Percentiles rank a stretch among this genome's conserved stretches.
Evolutionary conservation across 2,113 vertebrate species (phyloP).

Genomic region (Cyprinus carpio): DNA sequence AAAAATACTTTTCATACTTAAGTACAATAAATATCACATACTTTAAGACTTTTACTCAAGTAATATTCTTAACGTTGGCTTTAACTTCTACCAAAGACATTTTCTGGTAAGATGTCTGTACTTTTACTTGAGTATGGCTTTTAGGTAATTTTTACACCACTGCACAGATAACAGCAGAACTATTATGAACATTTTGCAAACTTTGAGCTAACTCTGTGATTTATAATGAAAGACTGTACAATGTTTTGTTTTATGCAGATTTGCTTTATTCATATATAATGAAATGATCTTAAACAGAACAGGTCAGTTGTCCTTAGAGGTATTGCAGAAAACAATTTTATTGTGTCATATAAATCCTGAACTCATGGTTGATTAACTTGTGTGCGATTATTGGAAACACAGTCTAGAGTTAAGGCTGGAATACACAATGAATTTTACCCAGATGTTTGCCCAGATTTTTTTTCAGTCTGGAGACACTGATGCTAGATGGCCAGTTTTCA

Average conservation of each 20-base stretch:
- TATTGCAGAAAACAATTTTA: not conserved
- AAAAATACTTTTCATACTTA: no score
- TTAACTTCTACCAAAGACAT: no score
- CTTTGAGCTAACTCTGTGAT: not conserved
- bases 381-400: not conserved
- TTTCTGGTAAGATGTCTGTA: no score
- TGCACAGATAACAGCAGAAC: not conserved
- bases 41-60: no score
- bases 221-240: not conserved
- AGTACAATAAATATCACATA: no score
- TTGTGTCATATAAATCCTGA: no score
- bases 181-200: not conserved
- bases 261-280: not conserved
- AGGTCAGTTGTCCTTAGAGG: not conserved
- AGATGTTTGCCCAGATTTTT: not conserved
- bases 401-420: not conserved
- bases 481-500: no score
- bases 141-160: no score
- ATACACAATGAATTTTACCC: not conserved
- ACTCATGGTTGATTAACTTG: not conserved
- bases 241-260: not conserved
- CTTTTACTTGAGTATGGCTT: no score
- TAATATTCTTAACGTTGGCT: no score
- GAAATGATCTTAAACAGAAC: not conserved
- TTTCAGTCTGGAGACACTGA: not conserved